Evolutionary conservation across 2,797 vertebrate genomes (phyloP).

Genomic region (Decapterus maruadsi): DNA sequence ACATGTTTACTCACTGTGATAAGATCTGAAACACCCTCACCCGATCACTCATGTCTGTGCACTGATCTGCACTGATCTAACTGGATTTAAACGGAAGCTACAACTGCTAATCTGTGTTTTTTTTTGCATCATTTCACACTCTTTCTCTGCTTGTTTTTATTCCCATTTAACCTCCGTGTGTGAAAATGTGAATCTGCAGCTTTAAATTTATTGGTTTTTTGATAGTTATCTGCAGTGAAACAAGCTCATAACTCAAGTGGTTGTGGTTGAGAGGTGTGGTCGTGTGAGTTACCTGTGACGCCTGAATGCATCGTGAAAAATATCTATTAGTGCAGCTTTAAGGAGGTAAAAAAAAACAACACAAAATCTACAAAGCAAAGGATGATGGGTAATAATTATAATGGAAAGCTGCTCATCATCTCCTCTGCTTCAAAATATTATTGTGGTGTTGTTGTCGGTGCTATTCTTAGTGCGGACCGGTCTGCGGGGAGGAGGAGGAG

Average conservation of each 20-base stretch:
- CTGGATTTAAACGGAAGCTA: no score
- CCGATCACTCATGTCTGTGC: no score
- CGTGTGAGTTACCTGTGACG: no score
- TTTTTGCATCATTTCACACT: no score
- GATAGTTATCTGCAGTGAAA: no score
- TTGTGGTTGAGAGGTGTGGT: background rate
- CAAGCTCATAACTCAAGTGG: background rate
- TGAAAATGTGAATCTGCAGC: background rate
- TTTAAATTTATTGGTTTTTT: background rate
- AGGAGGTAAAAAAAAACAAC: no score
- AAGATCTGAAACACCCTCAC: background rate
- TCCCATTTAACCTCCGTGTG: no score
- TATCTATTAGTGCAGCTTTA: background rate
- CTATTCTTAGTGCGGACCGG: conserved; percentile 62
- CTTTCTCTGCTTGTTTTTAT: no score
- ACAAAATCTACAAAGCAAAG: background rate
- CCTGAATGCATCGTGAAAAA: no score
- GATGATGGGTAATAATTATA: background rate
- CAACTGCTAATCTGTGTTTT: no score
- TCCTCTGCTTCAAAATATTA: conserved; percentile 13
- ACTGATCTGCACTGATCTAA: no score
- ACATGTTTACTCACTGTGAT: conserved; percentile 7
- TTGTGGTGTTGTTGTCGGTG: conserved; percentile 9
- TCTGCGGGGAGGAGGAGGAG: conserved; percentile 29
- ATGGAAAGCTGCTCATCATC: background rate